These are phyloP conservation scores for Himalopsyche anomala DNA, from an alignment of 2,888 invertebrate genomes.

Conservation along the genomic window DNA sequence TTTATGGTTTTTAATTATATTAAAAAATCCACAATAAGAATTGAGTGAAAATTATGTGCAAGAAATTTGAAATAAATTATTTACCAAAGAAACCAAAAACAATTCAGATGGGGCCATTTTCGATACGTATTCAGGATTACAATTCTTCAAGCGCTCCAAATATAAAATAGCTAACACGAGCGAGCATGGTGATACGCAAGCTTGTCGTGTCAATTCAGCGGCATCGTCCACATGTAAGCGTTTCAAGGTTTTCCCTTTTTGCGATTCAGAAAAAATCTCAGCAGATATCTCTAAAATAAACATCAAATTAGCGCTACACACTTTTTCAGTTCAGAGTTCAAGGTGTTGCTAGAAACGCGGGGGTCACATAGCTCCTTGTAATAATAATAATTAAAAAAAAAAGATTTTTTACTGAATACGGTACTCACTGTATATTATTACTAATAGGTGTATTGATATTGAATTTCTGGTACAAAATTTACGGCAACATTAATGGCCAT, in stretches of 20 bases:
- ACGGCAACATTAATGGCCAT: not conserved
- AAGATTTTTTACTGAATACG: too few species aligned
- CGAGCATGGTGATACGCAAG: slow-evolving; percentile 94
- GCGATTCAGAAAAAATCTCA: slow-evolving; percentile 87
- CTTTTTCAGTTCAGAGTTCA: not conserved
- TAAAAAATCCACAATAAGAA: too few species aligned
- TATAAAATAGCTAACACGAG: slow-evolving; percentile 95
- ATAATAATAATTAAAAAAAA: too few species aligned
- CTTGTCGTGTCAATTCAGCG: slow-evolving; percentile 85
- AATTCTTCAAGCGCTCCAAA: slow-evolving; percentile 89
- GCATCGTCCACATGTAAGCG: slow-evolving; percentile 87
- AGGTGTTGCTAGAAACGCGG: too few species aligned
- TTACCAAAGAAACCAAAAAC: slow-evolving; percentile 95
- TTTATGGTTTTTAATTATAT: too few species aligned
- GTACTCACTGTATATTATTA: too few species aligned
- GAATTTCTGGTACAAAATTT: not conserved
- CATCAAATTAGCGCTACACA: not conserved
- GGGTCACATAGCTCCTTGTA: too few species aligned
- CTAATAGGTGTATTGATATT: too few species aligned
- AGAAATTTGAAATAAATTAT: slow-evolving; percentile 63
- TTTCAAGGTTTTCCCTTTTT: slow-evolving; percentile 85
- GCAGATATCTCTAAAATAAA: slow-evolving; percentile 86
- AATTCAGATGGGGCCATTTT: slow-evolving; percentile 92
- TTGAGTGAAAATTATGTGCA: not conserved
- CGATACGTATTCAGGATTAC: slow-evolving; percentile 89